Percentiles rank a stretch among this genome's conserved stretches.
phyloP scores from a whole-genome alignment of 2,113 vertebrate species.

The Trogon melanurus region DNA sequence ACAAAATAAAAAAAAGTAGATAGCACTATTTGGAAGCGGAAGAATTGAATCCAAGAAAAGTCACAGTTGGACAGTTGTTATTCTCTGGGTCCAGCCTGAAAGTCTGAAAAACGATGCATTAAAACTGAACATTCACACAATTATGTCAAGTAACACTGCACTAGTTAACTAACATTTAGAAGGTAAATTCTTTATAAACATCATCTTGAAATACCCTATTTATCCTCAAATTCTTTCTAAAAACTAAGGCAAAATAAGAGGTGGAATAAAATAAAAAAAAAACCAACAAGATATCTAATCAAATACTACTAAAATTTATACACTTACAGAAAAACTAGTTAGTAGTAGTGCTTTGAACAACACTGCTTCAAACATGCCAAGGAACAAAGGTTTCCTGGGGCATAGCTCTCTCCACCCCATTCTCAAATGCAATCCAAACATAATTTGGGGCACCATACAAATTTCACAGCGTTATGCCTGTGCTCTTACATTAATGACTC shows the following conservation, averaged over 20 bases:
- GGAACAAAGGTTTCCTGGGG: neutral
- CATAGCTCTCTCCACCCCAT: neutral
- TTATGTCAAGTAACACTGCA: neutral
- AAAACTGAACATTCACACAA: neutral
- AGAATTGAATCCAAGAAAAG: neutral
- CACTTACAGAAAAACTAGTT: neutral
- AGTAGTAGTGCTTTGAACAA: neutral
- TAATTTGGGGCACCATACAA: neutral
- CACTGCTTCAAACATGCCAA: neutral
- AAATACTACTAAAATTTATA: neutral
- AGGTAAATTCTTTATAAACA: neutral
- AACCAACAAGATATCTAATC: neutral
- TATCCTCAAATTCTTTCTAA: neutral
- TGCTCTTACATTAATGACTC: neutral
- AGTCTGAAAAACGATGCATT: neutral
- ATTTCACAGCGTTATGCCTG: neutral
- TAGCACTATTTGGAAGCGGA: neutral
- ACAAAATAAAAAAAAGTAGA: neutral
- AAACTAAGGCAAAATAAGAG: neutral
- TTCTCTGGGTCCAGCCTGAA: neutral
- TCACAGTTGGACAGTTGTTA: neutral
- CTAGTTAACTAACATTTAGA: neutral
- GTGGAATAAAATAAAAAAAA: neutral
- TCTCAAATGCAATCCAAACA: neutral
- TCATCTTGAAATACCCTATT: neutral